Conservation (phyloP, 2,888 invertebrate genomes). For the Dermolepida albohirtum region DNA sequence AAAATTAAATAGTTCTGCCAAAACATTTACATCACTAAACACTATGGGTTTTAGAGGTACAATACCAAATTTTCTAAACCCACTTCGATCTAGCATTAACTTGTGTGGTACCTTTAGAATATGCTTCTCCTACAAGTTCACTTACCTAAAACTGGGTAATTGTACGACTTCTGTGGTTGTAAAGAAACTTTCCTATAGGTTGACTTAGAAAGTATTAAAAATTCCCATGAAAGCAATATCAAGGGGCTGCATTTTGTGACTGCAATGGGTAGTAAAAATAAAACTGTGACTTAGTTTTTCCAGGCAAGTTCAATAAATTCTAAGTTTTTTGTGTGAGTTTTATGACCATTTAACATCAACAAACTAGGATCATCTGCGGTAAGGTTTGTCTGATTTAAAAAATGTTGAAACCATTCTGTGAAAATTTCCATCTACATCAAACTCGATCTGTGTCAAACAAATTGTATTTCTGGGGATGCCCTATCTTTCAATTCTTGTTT, state of each 20-base stretch:
- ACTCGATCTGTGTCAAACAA: slow-evolving; percentile 49
- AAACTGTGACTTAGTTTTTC: slow-evolving; percentile 39
- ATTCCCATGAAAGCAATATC: slow-evolving; percentile 51
- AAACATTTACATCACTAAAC: too few relatives aligned
- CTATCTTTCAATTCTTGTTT: slow-evolving; percentile 51
- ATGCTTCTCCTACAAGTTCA: slow-evolving; percentile 47
- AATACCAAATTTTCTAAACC: too few relatives aligned
- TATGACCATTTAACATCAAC: slow-evolving; percentile 59
- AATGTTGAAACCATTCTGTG: slow-evolving; percentile 59
- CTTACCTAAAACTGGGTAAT: slow-evolving; percentile 50
- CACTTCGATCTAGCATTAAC: too few relatives aligned
- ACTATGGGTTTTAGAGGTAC: too few relatives aligned
- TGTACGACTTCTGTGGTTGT: slow-evolving; percentile 49
- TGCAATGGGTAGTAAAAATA: slow-evolving; percentile 56
- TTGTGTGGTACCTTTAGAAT: neutral
- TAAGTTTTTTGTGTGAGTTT: slow-evolving; percentile 55
- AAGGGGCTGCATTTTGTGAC: slow-evolving; percentile 54
- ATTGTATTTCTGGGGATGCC: slow-evolving; percentile 53
- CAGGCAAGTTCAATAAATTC: slow-evolving; percentile 51
- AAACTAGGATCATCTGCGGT: slow-evolving; percentile 55
- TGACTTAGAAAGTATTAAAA: slow-evolving; percentile 51
- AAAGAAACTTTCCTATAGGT: slow-evolving; percentile 48
- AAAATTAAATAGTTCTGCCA: too few relatives aligned
- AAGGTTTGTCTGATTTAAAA: slow-evolving; percentile 54
- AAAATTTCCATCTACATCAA: too few relatives aligned